Base-by-base conservation (phyloP, 2,888 invertebrate species). In the Tricholauxania praeusta region DNA sequence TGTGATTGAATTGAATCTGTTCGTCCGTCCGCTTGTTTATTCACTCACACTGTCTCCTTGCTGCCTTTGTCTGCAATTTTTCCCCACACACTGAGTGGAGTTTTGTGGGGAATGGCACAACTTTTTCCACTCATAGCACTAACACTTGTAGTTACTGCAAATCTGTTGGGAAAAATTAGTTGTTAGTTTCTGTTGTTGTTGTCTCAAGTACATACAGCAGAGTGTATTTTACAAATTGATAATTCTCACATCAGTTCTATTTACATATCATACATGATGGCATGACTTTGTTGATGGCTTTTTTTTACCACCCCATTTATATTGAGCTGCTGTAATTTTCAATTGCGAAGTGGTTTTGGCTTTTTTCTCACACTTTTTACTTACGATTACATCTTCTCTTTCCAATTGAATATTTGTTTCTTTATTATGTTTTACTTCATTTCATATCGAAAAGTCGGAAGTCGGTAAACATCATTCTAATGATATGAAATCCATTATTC, bases 401-500 rank as follows among this genome's bases (percentile, higher is more conserved):
- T 39, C 10, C 39, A 39, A 39, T 39, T 39, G 39, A 39, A 39
- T 39, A 8, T 5, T 39, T 39, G 39, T 39, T 39, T 39, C 39
- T 39, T 39, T 39, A 39, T 39, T 39, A 39, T 39, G 39, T 39
- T 39, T 39, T 39, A 39, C 39, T 39, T 39, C 39, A 39, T 39
- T 39, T 39, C 6, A 39, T 39, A 39, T 39, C 8, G 63, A 15
- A 12, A 14, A 47, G 63, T 39, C 17, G 63, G 63, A 22, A 63
- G 47, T 63, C 63, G 12, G 79, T 78, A 78, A 79, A 78, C 78
- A 78, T 79, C 78, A 77, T 78, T 78, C 76, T 80, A 80, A 80
- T 80, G 79, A 79, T 78, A 78, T 79, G 77, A 78, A 79, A 80
- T 80, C 79, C 79, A 80, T 81, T 79, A 81, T 81, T 80, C 80